A percentile compares a stretch with the other conserved stretches of the same genome.
Evolutionary conservation across 2,888 invertebrate genomes (phyloP).

Genomic region (Sabellastarte sp.): DNA sequence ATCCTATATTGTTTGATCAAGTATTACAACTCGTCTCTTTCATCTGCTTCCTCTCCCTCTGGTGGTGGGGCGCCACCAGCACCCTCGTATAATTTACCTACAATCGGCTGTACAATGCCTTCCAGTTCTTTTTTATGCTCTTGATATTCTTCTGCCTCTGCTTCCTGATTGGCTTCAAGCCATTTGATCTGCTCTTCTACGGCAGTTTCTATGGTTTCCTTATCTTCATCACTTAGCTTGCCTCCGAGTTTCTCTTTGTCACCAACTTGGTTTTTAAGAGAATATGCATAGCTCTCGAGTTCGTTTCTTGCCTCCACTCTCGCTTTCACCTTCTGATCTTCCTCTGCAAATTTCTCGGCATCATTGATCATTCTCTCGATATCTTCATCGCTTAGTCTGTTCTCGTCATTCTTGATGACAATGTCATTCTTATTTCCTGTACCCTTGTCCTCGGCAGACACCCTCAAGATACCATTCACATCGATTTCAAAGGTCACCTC

Average conservation of each 20-base stretch:
- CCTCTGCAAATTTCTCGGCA: slow-evolving; percentile 97
- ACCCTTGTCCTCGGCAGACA: slow-evolving; percentile 98
- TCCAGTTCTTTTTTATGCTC: slow-evolving; percentile 92
- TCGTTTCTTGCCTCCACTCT: slow-evolving; percentile 95
- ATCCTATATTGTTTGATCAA: background rate
- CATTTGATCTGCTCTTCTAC: slow-evolving; percentile 96
- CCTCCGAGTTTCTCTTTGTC: slow-evolving; percentile 97
- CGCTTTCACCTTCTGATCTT: slow-evolving; percentile 83
- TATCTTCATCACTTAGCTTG: slow-evolving; percentile 85
- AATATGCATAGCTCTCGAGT: slow-evolving; percentile 90
- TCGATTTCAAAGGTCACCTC: slow-evolving; percentile 63
- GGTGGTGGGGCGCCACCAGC: slow-evolving; percentile 69
- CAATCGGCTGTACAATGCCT: slow-evolving; percentile 93
- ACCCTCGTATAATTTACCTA: slow-evolving; percentile 86
- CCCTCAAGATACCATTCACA: slow-evolving; percentile 61
- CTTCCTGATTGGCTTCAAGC: slow-evolving; percentile 93
- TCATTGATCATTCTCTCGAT: slow-evolving; percentile 99
- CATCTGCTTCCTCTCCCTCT: slow-evolving; percentile 58
- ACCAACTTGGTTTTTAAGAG: slow-evolving; percentile 91
- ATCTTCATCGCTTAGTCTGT: slow-evolving; percentile 93
- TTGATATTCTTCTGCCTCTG: slow-evolving; percentile 87
- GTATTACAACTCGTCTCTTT: slow-evolving; percentile 66
- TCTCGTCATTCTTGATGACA: slow-evolving; percentile 97
- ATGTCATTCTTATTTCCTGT: slow-evolving; percentile 99
- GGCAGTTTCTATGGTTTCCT: slow-evolving; percentile 88